Evolutionary conservation across 2,113 vertebrate genomes (phyloP).

Genomic region (Sphyrna mokarran): DNA sequence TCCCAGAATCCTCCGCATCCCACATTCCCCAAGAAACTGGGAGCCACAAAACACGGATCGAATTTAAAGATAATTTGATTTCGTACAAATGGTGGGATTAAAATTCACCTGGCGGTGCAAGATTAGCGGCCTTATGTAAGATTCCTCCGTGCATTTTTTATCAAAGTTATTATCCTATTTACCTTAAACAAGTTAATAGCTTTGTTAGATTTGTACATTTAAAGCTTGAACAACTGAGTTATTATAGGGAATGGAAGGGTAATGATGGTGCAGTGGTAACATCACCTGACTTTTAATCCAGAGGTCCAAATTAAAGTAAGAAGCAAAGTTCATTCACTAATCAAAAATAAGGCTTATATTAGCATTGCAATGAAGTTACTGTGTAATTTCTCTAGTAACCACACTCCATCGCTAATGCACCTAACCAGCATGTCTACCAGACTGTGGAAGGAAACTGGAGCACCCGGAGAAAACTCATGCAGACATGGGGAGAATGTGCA

Average conservation of each 20-base stretch:
- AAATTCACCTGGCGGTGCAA: background rate
- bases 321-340: too few species aligned
- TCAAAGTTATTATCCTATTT: background rate
- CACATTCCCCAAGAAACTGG: background rate
- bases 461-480: too few species aligned
- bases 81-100: background rate
- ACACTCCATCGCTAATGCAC: too few species aligned
- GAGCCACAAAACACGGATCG: background rate
- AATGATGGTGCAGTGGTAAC: too few species aligned
- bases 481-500: too few species aligned
- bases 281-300: too few species aligned
- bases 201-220: background rate
- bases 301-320: too few species aligned
- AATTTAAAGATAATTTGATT: background rate
- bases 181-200: background rate
- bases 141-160: background rate
- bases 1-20: background rate
- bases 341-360: too few species aligned
- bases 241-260: background rate
- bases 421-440: too few species aligned
- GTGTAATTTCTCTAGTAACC: too few species aligned
- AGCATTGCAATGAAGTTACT: too few species aligned
- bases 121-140: background rate
- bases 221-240: background rate
- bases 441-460: too few species aligned